Evolutionary conservation across 2,113 vertebrate species (phyloP).

Genomic region (Aix galericulata): DNA sequence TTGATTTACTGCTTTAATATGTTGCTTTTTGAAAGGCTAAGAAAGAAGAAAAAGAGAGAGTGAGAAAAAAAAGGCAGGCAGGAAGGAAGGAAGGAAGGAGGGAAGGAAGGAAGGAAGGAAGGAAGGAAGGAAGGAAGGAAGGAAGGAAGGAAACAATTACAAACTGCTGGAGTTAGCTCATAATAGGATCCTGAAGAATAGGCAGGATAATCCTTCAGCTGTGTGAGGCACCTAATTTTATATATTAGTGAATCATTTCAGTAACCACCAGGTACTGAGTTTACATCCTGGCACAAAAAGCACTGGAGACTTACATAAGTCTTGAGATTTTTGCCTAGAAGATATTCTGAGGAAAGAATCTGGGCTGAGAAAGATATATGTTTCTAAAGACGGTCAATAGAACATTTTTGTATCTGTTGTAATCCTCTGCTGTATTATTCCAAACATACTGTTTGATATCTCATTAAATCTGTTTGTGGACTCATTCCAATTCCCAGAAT

Average conservation of each 20-base stretch:
- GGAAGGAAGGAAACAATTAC: not conserved
- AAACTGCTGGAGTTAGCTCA: not conserved
- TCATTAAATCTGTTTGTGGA: not conserved
- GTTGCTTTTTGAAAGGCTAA: not conserved
- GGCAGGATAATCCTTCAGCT: not conserved
- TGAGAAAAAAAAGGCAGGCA: not conserved
- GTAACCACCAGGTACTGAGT: not conserved
- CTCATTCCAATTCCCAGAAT: not conserved
- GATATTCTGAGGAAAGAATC: not conserved
- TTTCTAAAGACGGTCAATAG: not conserved
- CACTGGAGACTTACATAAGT: not conserved
- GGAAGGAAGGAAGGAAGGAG: not conserved
- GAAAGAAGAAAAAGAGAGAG: not conserved
- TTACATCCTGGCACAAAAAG: not conserved
- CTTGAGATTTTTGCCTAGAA: not conserved
- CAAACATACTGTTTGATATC: not conserved
- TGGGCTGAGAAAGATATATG: not conserved
- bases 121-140: not conserved
- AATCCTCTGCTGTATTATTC: not conserved
- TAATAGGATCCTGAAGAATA: not conserved
- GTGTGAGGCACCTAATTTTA: not conserved
- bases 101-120: not conserved
- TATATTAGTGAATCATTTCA: not conserved
- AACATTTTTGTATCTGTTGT: not conserved
- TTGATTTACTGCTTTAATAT: slow-evolving; percentile 25